These are phyloP conservation scores for Conchocele bisecta DNA, from an alignment of 2,888 invertebrate genomes.

Conservation along the genomic window DNA sequence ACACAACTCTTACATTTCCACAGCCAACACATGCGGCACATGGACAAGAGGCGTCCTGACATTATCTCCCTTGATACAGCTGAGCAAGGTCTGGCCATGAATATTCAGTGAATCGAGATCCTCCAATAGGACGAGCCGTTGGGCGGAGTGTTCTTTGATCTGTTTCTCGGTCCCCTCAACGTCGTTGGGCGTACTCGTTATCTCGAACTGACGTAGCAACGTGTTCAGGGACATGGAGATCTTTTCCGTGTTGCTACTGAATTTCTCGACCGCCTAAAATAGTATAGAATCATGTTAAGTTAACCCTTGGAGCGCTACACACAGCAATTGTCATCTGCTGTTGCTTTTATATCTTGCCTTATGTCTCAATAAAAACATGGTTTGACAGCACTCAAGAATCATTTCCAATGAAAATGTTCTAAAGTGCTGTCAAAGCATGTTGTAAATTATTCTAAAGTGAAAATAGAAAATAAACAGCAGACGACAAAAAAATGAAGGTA, in stretches of 20 bases:
- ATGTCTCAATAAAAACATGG: too few species aligned
- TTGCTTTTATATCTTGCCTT: too few species aligned
- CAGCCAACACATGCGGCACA: conserved; percentile 91
- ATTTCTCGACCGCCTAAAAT: conserved; percentile 97
- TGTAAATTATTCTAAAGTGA: too few species aligned
- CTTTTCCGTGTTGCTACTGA: conserved; percentile 94
- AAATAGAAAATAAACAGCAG: too few species aligned
- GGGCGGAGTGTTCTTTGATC: conserved; percentile 87
- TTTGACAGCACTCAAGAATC: too few species aligned
- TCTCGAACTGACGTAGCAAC: conserved; percentile 94
- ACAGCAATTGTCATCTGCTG: too few species aligned
- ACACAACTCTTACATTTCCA: conserved; percentile 89
- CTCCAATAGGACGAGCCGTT: conserved; percentile 84
- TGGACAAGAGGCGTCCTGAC: conserved; percentile 67
- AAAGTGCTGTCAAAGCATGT: too few species aligned
- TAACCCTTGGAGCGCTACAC: too few species aligned
- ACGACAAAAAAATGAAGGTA: too few species aligned
- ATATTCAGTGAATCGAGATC: conserved; percentile 93
- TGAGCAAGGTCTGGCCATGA: conserved; percentile 93
- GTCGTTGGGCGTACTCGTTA: conserved; percentile 96
- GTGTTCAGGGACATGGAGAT: conserved; percentile 93
- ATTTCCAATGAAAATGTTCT: too few species aligned
- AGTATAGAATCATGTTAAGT: too few species aligned
- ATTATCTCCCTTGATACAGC: conserved; percentile 83
- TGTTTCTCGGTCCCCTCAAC: conserved; percentile 94